Percentiles rank a stretch among this genome's conserved stretches.
Conservation (phyloP, 2,113 vertebrate species). For the Suricata suricatta region DNA sequence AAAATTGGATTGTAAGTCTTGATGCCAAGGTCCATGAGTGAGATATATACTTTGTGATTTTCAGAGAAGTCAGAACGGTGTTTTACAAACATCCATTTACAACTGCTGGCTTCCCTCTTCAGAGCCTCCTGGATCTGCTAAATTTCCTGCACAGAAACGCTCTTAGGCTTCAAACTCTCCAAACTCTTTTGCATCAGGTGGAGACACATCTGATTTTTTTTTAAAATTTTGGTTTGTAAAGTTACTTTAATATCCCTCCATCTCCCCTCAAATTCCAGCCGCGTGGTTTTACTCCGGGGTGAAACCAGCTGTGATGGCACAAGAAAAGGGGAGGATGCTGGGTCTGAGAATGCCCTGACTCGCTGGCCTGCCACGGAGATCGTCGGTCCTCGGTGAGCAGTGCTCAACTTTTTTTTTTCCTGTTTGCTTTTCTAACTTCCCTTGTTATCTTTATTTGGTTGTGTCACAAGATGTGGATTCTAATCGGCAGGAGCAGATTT, state of each 20-base stretch:
- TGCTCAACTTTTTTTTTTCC: background rate
- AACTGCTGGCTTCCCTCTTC: background rate
- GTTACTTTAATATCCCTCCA: background rate
- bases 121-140: background rate
- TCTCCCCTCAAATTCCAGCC: background rate
- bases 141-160: background rate
- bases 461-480: background rate
- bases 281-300: background rate
- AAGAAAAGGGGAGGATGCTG: background rate
- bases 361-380: background rate
- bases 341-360: conserved; percentile 31
- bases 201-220: background rate
- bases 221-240: background rate
- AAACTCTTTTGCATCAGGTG: background rate
- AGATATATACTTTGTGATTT: background rate
- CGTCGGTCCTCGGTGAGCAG: background rate
- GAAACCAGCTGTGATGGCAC: background rate
- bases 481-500: background rate
- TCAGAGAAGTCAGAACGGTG: background rate
- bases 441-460: background rate
- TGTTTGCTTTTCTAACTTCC: background rate
- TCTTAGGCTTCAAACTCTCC: background rate
- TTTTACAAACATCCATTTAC: background rate
- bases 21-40: background rate
- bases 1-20: background rate